Evolutionary conservation across 2,888 invertebrate genomes (phyloP).

Genomic region (Pterostichus madidus): DNA sequence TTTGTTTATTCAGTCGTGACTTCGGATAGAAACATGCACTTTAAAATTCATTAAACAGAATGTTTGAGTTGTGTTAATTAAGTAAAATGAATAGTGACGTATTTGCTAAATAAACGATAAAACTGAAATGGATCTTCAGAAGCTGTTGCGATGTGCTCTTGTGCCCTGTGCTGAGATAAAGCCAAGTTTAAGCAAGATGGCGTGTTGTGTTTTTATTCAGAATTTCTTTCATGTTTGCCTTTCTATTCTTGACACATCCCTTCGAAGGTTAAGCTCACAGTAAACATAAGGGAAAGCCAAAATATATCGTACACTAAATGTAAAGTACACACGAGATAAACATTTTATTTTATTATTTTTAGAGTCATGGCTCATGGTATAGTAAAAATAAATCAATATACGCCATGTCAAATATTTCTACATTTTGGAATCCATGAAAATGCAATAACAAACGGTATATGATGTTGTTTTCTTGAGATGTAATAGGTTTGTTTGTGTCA

Average conservation of each 20-base stretch:
- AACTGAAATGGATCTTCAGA: neutral
- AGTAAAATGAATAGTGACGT: slow-evolving; percentile 14
- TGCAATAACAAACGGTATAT: no score
- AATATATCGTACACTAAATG: slow-evolving; percentile 32
- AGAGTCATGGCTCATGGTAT: no score
- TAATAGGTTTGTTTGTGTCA: no score
- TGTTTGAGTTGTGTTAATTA: slow-evolving; percentile 47
- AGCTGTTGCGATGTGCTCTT: neutral
- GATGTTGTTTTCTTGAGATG: no score
- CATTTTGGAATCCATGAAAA: no score
- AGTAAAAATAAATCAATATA: no score
- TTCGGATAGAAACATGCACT: slow-evolving; percentile 22
- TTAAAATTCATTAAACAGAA: slow-evolving; percentile 44
- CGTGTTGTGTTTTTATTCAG: slow-evolving; percentile 21
- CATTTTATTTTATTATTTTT: slow-evolving; percentile 22
- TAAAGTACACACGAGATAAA: slow-evolving; percentile 36
- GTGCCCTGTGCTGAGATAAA: neutral
- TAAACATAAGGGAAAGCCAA: slow-evolving; percentile 26
- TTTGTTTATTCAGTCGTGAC: neutral
- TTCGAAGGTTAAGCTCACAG: slow-evolving; percentile 18
- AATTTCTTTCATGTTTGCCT: slow-evolving; percentile 40
- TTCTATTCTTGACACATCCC: slow-evolving; percentile 26
- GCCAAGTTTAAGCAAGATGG: slow-evolving; percentile 12
- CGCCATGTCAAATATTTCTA: no score
- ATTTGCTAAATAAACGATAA: slow-evolving; percentile 17